A percentile compares a stretch with the other conserved stretches of the same genome.
phyloP scores from a whole-genome alignment of 2,113 vertebrate genomes.

The Sturnira hondurensis region DNA sequence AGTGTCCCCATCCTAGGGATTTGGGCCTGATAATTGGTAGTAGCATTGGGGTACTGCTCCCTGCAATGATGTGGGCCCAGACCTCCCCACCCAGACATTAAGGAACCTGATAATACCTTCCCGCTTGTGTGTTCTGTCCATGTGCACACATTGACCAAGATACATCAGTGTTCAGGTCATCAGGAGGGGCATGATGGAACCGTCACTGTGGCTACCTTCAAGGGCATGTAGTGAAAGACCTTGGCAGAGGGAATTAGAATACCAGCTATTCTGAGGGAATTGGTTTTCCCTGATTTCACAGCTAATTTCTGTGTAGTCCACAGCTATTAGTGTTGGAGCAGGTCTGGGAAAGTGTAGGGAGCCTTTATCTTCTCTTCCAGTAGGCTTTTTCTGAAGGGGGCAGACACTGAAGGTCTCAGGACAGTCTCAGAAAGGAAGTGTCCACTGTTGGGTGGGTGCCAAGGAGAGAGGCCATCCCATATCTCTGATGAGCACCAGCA shows the following conservation, averaged over 20 bases:
- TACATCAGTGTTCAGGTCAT: conserved; percentile 35
- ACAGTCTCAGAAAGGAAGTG: not conserved
- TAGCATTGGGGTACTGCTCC: not conserved
- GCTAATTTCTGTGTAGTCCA: not conserved
- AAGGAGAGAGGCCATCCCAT: not conserved
- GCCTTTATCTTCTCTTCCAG: conserved; percentile 53
- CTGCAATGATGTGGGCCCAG: not conserved
- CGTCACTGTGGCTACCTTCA: conserved; percentile 48
- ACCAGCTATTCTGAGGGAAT: conserved; percentile 62
- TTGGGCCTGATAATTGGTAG: not conserved
- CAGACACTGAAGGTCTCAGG: not conserved
- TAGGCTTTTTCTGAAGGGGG: conserved; percentile 6
- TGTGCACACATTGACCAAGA: conserved; percentile 38
- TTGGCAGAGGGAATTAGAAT: conserved; percentile 28
- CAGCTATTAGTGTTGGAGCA: conserved; percentile 15
- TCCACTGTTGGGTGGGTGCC: not conserved
- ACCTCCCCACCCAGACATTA: not conserved
- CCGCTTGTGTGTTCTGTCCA: not conserved
- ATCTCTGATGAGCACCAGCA: not conserved
- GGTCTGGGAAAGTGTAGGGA: conserved; percentile 59
- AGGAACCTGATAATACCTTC: not conserved
- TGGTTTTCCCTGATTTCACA: conserved; percentile 53
- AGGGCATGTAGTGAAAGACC: conserved; percentile 33
- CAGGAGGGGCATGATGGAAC: conserved; percentile 55
- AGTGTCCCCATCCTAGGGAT: not conserved